Evolutionary conservation across 1,140 invertebrate genomes (phyloP), one percentile per base, ranked within the genome.

Genomic region (Adoxophyes honmai): DNA sequence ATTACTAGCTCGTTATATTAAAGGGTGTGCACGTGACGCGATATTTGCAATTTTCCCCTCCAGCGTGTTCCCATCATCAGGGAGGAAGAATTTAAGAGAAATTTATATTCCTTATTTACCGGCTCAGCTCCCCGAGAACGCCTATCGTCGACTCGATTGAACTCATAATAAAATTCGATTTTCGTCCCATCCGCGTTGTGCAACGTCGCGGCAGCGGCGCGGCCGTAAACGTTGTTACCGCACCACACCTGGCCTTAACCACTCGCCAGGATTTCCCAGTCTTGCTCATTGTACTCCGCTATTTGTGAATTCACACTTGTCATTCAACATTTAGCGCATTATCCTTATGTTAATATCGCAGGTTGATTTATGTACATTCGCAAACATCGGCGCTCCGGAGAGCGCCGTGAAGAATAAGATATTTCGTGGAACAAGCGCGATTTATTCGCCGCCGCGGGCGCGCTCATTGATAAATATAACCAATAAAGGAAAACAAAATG

Each of bases 401-500:
- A 36, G 38, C 21, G n/a, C 34, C 38, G 21, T 35, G 34, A 14
- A 56, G 60, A 56, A 66, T 59, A 67, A 57, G 54, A 58, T 58
- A 67, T 62, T 69, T 53, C 35, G 69, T 64, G 65, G 65, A 72
- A 73, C 64, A 64, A 63, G 62, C 65, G 64, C 65, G 64, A 75
- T 73, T 75, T 71, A 73, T 77, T 72, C 67, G 34, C 59, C 62
- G 62, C 63, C 59, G 48, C 67, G 57, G 63, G 68, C 66, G 59
- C 60, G 64, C 59, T 52, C 66, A 61, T 63, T 76, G 66, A 81
- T 75, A 81, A 80, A 76, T 81, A 76, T 67, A 64, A 70, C 71
- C 71, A 74, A 76, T 80, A 78, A 78, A 78, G 72, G 57, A 70
- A 71, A 75, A 73, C 64, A 76, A 76, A 76, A 78, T 75, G 68